Conservation (phyloP, 2,113 vertebrate species). For the Silurus asotus region DNA sequence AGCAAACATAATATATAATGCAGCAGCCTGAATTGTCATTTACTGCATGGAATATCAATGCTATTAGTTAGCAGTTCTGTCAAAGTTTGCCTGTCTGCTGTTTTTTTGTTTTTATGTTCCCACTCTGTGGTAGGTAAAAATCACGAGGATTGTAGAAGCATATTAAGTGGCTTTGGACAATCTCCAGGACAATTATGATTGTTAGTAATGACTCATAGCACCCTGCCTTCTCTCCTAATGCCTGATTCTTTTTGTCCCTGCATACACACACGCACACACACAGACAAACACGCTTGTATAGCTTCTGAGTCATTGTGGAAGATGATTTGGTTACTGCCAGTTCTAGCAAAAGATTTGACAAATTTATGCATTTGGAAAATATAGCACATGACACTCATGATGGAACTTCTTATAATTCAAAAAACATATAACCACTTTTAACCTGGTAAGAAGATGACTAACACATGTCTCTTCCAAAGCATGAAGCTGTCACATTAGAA, state of each 20-base stretch:
- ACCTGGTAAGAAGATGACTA: background rate
- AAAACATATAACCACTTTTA: background rate
- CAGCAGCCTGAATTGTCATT: background rate
- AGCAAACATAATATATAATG: no score
- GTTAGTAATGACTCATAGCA: background rate
- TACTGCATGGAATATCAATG: background rate
- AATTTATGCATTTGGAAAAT: background rate
- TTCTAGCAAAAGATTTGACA: background rate
- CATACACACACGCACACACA: background rate
- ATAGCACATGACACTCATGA: background rate
- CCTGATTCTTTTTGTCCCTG: background rate
- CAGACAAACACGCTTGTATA: background rate
- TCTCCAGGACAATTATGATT: constrained; percentile 1
- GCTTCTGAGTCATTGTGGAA: background rate
- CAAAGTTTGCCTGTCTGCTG: background rate
- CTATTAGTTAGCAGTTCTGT: background rate
- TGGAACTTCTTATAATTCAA: background rate
- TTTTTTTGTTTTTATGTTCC: background rate
- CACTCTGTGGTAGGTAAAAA: background rate
- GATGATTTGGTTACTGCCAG: background rate
- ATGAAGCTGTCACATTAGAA: background rate
- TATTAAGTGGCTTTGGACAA: background rate
- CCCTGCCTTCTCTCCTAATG: background rate
- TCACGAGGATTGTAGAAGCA: no score
- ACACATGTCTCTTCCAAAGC: background rate